phyloP scores from a whole-genome alignment of 2,797 vertebrate species.

The Syngnathus rostellatus region DNA sequence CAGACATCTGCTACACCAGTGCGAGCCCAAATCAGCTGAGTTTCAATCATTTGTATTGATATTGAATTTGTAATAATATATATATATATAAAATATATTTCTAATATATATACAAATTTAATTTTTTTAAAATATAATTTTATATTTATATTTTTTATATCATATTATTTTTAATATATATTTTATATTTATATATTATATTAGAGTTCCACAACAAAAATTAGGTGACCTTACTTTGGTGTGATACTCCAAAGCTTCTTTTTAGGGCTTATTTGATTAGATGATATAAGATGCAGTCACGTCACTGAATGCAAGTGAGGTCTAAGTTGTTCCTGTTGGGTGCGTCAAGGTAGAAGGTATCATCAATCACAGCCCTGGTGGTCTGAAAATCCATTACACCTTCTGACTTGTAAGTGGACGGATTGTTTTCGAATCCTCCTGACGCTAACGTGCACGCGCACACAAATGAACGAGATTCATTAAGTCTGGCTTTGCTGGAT shows the following conservation, averaged over 20 bases:
- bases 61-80: no score
- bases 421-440: conserved; percentile 37
- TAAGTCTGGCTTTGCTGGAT: neutral
- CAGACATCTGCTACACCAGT: conserved; percentile 1
- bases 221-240: neutral
- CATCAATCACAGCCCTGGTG: conserved; percentile 38
- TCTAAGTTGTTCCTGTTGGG: conserved; percentile 13
- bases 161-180: no score
- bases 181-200: no score
- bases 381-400: conserved; percentile 34
- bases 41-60: neutral
- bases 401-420: conserved; percentile 38
- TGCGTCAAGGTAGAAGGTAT: conserved; percentile 27
- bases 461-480: conserved; percentile 5
- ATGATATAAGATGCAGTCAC: conserved; percentile 9
- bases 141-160: no score
- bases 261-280: conserved; percentile 9
- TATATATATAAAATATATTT: no score
- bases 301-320: conserved; percentile 14
- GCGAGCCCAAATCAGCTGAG: neutral
- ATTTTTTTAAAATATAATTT: no score
- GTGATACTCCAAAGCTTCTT: neutral
- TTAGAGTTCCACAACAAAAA: no score
- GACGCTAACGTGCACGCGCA: conserved; percentile 22
- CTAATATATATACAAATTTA: no score